Percentiles rank a stretch among this genome's conserved stretches.
These are phyloP conservation scores for Halocaridina rubra DNA, from an alignment of 2,888 invertebrate genomes.

Conservation along the genomic window DNA sequence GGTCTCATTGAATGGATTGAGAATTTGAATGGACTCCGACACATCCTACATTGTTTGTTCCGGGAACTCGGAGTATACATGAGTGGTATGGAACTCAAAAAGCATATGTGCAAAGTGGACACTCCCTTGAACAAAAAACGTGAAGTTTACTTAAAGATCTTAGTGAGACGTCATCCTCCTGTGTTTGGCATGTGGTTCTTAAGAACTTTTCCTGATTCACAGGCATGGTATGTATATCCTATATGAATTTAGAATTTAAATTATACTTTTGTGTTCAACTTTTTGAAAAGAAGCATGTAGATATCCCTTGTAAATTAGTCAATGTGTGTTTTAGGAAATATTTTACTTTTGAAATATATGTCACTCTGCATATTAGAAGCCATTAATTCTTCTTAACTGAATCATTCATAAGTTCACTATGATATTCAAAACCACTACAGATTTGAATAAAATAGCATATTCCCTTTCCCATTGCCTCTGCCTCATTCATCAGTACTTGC, in stretches of 20 bases:
- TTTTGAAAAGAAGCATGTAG: no score
- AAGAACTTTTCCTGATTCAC: conserved; percentile 88
- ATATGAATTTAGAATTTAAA: no score
- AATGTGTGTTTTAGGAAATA: no score
- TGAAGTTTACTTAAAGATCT: conserved; percentile 75
- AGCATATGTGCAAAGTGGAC: conserved; percentile 58
- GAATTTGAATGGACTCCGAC: conserved; percentile 82
- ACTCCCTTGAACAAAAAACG: conserved; percentile 75
- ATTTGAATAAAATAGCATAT: no score
- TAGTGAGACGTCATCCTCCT: conserved; percentile 81
- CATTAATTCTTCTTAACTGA: no score
- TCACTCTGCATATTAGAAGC: no score
- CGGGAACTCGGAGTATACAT: conserved; percentile 78
- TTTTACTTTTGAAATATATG: no score
- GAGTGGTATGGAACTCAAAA: conserved; percentile 74
- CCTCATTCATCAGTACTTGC: no score
- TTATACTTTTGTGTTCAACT: no score
- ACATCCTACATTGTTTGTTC: conserved; percentile 78
- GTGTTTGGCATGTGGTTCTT: conserved; percentile 94
- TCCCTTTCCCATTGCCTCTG: no score
- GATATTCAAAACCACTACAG: neutral
- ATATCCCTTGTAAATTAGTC: no score
- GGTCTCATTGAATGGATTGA: conserved; percentile 97
- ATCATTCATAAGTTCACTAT: no score
- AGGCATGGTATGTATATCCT: conserved; percentile 77